A percentile compares a stretch with the other conserved stretches of the same genome.
Conservation (phyloP, 2,888 invertebrate genomes). For the Peribatodes rhomboidaria region DNA sequence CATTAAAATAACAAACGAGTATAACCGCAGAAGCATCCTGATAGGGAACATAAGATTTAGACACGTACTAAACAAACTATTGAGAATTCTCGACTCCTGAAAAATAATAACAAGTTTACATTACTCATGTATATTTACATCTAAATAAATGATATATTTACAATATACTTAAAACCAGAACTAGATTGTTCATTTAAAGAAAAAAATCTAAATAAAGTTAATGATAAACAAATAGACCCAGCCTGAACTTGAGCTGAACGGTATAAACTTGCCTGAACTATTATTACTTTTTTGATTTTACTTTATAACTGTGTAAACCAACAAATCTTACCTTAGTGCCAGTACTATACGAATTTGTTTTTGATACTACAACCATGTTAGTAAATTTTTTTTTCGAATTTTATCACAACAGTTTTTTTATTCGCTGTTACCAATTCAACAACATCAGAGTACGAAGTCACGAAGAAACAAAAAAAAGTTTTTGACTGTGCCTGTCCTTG, state of each 20-base stretch:
- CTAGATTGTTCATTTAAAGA: too few relatives aligned
- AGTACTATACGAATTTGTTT: conserved; percentile 5
- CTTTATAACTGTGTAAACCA: not conserved
- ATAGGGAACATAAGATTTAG: conserved; percentile 77
- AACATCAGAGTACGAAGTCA: conserved; percentile 3
- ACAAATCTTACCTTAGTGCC: conserved; percentile 3
- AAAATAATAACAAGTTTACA: conserved; percentile 46
- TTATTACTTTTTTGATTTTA: too few relatives aligned
- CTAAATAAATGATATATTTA: too few relatives aligned
- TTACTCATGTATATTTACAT: too few relatives aligned
- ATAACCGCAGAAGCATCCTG: conserved; percentile 83
- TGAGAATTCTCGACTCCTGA: conserved; percentile 60
- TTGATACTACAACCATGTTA: conserved; percentile 13
- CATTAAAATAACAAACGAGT: conserved; percentile 84
- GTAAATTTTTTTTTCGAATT: not conserved
- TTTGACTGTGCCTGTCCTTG: conserved; percentile 7
- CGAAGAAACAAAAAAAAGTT: not conserved
- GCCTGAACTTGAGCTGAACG: too few relatives aligned
- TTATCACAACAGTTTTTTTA: not conserved
- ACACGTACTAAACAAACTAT: conserved; percentile 59
- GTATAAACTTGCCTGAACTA: too few relatives aligned
- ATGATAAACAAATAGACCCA: too few relatives aligned
- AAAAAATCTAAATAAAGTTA: too few relatives aligned
- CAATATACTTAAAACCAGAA: too few relatives aligned
- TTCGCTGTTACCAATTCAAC: not conserved